Percentiles rank a stretch among this genome's conserved stretches.
These are phyloP conservation scores for Cheilosia scutellata DNA, from an alignment of 2,888 invertebrate species.

Conservation along the genomic window DNA sequence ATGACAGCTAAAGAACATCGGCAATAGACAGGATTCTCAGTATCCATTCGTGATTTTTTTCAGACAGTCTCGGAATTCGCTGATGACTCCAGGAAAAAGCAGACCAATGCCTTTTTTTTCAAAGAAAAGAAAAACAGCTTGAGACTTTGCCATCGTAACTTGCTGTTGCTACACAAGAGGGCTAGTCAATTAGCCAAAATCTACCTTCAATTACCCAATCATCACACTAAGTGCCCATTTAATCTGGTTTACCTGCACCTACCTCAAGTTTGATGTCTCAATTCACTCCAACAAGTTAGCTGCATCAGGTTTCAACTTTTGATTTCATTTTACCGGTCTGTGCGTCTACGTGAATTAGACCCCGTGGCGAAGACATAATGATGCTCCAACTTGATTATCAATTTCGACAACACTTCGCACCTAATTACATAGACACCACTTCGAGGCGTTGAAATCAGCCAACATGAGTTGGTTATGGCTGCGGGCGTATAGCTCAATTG, in stretches of 20 bases:
- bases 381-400: conserved; percentile 19
- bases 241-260: not conserved
- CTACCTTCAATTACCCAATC: conserved; percentile 3
- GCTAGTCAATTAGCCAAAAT: not conserved
- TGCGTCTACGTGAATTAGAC: not conserved
- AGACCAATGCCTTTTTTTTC: too few species aligned
- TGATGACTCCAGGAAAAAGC: too few species aligned
- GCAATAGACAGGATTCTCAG: too few species aligned
- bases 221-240: conserved; percentile 8
- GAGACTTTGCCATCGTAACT: too few species aligned
- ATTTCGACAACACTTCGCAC: conserved; percentile 20
- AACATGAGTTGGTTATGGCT: not conserved
- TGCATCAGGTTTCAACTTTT: not conserved
- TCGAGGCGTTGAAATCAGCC: conserved; percentile 3
- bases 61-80: too few species aligned
- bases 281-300: not conserved
- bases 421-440: conserved; percentile 17
- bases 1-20: too few species aligned
- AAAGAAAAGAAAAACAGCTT: too few species aligned
- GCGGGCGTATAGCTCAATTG: conserved; percentile 14
- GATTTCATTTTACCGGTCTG: conserved; percentile 18
- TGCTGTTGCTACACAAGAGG: too few species aligned
- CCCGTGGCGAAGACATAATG: conserved; percentile 5
- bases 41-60: too few species aligned
- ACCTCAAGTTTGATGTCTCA: conserved; percentile 21